Evolutionary conservation across 2,113 vertebrate genomes (phyloP).

Genomic region (Indicator maculatus): DNA sequence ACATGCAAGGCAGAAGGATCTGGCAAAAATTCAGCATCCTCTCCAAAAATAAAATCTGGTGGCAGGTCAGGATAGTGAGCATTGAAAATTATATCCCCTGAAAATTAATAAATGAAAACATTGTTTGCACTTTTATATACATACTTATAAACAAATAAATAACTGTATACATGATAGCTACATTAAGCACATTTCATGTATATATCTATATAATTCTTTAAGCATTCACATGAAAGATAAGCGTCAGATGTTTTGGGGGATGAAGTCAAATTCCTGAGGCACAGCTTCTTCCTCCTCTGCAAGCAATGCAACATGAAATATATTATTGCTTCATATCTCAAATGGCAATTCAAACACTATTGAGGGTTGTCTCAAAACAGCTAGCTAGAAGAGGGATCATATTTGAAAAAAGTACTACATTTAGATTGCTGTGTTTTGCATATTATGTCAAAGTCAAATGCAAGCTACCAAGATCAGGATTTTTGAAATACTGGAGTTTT

Average conservation of each 20-base stretch:
- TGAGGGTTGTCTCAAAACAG: not conserved
- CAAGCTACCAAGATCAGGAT: not conserved
- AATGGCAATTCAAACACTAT: not conserved
- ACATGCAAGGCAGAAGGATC: conserved; percentile 92
- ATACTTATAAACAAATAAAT: not conserved
- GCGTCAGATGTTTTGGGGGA: conserved; percentile 53
- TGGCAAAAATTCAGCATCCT: conserved; percentile 95
- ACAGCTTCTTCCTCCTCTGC: conserved; percentile 31
- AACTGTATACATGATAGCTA: not conserved
- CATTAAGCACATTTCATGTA: not conserved
- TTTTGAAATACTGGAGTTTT: conserved; percentile 15
- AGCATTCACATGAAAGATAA: conserved; percentile 26
- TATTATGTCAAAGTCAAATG: not conserved
- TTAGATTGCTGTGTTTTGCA: not conserved
- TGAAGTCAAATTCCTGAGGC: conserved; percentile 32
- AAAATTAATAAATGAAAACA: conserved; percentile 51
- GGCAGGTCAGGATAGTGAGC: conserved; percentile 93
- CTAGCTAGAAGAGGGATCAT: not conserved
- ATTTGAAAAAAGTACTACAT: not conserved
- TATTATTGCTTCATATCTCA: not conserved
- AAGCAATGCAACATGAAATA: conserved; percentile 27
- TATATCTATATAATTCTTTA: not conserved
- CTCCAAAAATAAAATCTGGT: conserved; percentile 98
- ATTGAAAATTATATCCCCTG: conserved; percentile 99
- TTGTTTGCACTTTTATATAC: not conserved